phyloP scores from a whole-genome alignment of 2,797 vertebrate species.

The Dendrocincla tyrannina region DNA sequence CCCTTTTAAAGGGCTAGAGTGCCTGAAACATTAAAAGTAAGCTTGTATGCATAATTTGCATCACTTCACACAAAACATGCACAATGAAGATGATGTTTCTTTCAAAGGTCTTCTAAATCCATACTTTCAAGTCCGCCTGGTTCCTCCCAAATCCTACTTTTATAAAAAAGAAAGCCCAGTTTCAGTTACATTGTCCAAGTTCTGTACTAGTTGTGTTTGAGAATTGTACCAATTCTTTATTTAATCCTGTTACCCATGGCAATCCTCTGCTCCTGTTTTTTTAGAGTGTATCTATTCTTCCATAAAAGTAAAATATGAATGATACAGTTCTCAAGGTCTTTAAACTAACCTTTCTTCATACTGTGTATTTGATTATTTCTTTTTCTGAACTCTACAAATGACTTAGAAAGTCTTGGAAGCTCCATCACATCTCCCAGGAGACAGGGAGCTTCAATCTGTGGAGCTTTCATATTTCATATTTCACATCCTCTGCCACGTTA shows the following conservation, averaged over 20 bases:
- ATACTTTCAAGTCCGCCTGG: neutral
- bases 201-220: neutral
- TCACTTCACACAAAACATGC: neutral
- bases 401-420: neutral
- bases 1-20: neutral
- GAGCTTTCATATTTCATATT: neutral
- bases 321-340: neutral
- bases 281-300: neutral
- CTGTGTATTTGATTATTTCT: neutral
- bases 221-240: neutral
- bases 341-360: neutral
- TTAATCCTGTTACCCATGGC: neutral
- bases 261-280: neutral
- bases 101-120: neutral
- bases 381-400: neutral
- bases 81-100: neutral
- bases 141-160: neutral
- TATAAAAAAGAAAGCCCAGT: neutral
- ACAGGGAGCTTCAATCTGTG: neutral
- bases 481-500: neutral
- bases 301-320: neutral
- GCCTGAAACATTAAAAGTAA: neutral
- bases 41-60: neutral
- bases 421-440: neutral
- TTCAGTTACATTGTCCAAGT: neutral